Evolutionary conservation across 1,140 invertebrate genomes (phyloP), one percentile per base, ranked within the genome.

Genomic region (Drosophila pruinosa): DNA sequence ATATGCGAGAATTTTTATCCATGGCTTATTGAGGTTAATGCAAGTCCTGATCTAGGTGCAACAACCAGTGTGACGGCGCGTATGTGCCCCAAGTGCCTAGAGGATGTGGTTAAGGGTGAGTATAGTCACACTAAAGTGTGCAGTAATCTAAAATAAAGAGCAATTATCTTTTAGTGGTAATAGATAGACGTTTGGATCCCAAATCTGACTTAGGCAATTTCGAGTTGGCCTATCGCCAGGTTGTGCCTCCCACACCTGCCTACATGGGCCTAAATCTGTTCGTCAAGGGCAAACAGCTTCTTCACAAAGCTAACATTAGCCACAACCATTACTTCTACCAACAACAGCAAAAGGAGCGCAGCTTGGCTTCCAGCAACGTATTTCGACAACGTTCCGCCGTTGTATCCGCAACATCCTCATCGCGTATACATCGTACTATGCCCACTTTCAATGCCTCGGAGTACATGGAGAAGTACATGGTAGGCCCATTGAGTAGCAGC

Each of bases 1-100:
- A 91, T 96, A 26, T 96, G 95, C 56, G 96, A 98, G 64, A 96
- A 98, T 90, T 96, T 96, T 74, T 95, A 94, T 48, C 97, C 97
- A 0, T 98, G 97, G 97, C 92, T 98, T 0, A 96, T 99, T 70
- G 98, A 99, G 91, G 98, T 99, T 65, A 98, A 99, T 90, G 97
- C 96, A 4, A 97, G 96, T 92, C 97, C 97, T 0, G 97, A 97
- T 81, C 94, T 99, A 93, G 96, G 96, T 26, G 94, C 95, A 6
- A 97, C 96, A 1, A 98, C 97, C 0, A 96, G 95, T 63, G 96
- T 98, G 0, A 99, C 97, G 0, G 95, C 96, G 0, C 92, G 95
- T 57, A 93, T 99, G 76, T 98, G 97, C 90, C 93, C 95, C 10
- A 95, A 96, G 89, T 97, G 96, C 45, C 93, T 98, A 48, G 97